Evolutionary conservation across 2,888 invertebrate genomes (phyloP).

Genomic region (Ectobius pallidus): DNA sequence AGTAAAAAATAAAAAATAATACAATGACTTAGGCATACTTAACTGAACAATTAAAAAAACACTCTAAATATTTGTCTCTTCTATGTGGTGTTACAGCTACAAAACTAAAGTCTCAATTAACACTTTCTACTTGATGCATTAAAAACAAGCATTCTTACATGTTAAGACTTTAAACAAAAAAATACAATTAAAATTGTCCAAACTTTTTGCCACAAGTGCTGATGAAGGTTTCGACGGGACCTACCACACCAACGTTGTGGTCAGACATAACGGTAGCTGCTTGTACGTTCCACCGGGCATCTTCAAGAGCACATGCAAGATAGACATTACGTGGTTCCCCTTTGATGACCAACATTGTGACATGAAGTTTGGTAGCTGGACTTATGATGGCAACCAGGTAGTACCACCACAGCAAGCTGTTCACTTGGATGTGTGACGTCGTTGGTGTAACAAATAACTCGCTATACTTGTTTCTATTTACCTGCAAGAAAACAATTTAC

Average conservation of each 20-base stretch:
- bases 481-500: neutral
- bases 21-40: too few species aligned
- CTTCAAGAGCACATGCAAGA: constrained; percentile 99
- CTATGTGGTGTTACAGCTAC: too few species aligned
- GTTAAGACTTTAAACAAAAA: neutral
- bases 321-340: constrained; percentile 99
- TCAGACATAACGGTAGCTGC: constrained; percentile 97
- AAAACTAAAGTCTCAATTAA: too few species aligned
- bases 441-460: constrained; percentile 7
- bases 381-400: constrained; percentile 98
- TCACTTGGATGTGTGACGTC: constrained; percentile 24
- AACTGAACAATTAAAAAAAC: too few species aligned
- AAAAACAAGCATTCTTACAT: too few species aligned
- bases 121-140: too few species aligned
- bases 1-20: too few species aligned
- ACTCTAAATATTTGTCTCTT: too few species aligned
- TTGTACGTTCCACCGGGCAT: constrained; percentile 99
- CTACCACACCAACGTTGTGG: constrained; percentile 99
- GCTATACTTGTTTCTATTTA: neutral
- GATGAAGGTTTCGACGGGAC: constrained; percentile 99
- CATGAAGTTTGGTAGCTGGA: constrained; percentile 99
- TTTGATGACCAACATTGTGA: constrained; percentile 99
- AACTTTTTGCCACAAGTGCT: constrained; percentile 69
- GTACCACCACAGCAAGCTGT: constrained; percentile 33
- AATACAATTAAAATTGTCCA: constrained; percentile 20